These are phyloP conservation scores for Aelia acuminata DNA, from an alignment of 2,888 invertebrate genomes.

Conservation along the genomic window DNA sequence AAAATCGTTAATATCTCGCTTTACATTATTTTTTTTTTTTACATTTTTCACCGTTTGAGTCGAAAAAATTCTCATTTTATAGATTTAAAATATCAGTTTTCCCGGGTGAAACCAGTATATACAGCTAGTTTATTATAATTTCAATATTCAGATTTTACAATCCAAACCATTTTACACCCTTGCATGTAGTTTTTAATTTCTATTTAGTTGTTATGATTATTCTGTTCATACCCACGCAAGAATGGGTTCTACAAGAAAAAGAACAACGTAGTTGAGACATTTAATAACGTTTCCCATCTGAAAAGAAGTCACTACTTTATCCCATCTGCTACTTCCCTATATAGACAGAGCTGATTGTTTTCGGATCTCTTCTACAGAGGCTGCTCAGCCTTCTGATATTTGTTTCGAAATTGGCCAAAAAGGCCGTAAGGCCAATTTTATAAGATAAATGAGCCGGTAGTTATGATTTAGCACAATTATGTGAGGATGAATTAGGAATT, in stretches of 20 bases:
- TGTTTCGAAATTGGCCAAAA: background rate
- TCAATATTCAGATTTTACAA: too few species aligned
- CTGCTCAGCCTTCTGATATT: background rate
- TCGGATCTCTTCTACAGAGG: background rate
- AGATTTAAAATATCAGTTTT: too few species aligned
- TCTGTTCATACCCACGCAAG: too few species aligned
- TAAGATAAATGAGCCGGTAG: background rate
- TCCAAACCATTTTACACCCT: too few species aligned
- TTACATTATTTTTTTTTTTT: too few species aligned
- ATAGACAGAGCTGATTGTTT: conserved; percentile 23
- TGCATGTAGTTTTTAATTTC: too few species aligned
- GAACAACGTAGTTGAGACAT: background rate
- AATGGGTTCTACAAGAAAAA: background rate
- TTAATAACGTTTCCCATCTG: background rate
- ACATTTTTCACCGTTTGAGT: too few species aligned
- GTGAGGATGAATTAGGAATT: background rate
- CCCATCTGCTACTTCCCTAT: background rate
- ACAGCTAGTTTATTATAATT: too few species aligned
- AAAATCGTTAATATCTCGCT: too few species aligned
- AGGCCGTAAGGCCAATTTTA: background rate
- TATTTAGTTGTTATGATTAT: too few species aligned
- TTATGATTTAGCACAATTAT: background rate
- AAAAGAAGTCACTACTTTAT: background rate
- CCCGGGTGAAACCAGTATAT: too few species aligned
- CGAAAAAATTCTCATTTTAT: too few species aligned